Evolutionary conservation across 2,113 vertebrate genomes (phyloP), one percentile per base, ranked within the genome.

Genomic region (Andinoacara biseriatus): DNA sequence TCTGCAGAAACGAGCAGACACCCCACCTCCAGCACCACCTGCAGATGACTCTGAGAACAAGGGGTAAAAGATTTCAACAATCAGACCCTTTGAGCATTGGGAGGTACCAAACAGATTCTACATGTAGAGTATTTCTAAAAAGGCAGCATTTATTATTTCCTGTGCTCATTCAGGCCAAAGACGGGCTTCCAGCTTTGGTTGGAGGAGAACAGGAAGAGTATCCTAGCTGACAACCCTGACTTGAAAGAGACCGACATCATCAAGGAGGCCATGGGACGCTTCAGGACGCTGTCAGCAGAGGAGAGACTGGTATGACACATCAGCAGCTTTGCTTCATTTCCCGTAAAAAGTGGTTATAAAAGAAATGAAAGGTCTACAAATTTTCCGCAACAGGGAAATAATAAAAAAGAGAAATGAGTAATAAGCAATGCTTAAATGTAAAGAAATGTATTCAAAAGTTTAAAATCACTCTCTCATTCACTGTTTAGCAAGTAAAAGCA

Each of bases 121-220:
- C 26, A 31, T 31, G 5, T 31, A n/a, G 18, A n/a, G 26, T 0
- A 3, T 20, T 72, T 72, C 49, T 13, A 29, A 69, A 49, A 52
- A 46, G 43, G 24, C 10, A 52, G 24, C 7, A 22, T 84, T 60
- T 63, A 20, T 78, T 1, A 8, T 13, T 10, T 9, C 3, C n/a
- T 31, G 4, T 52, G 10, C 80, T 9, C 24, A 1, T 46, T 85
- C 89, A 99, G 98, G 78, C 96, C 97, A 1, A 98, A 95, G 94
- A 99, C 98, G 1, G 98, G 98, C 18, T 99, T 99, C 94, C 97
- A 99, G 92, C 94, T 97, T 78, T 99, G 98, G 98, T 91, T 99
- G 1, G 97, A 98, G 83, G 97, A 98, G 93, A 97, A 97, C 86
- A 96, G 97, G 93, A 96, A 95, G 90, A 93, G 63, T 60, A 97